A percentile compares a stretch with the other conserved stretches of the same genome.
Conservation (phyloP, 1,140 invertebrate species). For the Gonatopus flavifemur region DNA sequence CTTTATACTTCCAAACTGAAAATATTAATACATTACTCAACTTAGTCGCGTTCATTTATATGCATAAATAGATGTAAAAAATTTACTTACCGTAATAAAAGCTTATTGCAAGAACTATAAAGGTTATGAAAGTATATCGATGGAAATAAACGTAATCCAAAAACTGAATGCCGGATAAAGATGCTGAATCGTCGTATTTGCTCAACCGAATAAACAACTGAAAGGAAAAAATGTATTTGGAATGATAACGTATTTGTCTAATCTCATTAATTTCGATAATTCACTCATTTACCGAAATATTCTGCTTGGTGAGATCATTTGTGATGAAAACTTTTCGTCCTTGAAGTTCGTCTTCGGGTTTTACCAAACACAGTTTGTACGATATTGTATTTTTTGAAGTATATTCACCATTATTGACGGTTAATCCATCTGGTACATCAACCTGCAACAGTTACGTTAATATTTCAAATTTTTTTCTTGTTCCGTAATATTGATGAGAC, state of each 20-base stretch:
- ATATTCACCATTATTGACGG: slow-evolving; percentile 33
- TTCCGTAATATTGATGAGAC: too few species aligned
- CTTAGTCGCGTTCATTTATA: too few species aligned
- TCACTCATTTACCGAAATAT: slow-evolving; percentile 46
- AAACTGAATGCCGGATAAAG: slow-evolving; percentile 47
- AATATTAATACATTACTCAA: slow-evolving; percentile 16
- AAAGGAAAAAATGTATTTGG: slow-evolving; percentile 17
- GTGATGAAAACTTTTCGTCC: slow-evolving; percentile 46
- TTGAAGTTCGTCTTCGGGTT: slow-evolving; percentile 49
- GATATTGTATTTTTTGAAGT: slow-evolving; percentile 37
- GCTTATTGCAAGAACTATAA: slow-evolving; percentile 41
- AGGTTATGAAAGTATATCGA: slow-evolving; percentile 45
- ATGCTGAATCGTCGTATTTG: slow-evolving; percentile 42
- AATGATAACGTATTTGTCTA: slow-evolving; percentile 6
- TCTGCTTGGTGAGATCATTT: slow-evolving; percentile 53
- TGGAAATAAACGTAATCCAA: slow-evolving; percentile 49
- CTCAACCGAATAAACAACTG: slow-evolving; percentile 49
- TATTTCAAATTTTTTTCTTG: too few species aligned
- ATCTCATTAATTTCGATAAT: not conserved
- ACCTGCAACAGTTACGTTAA: slow-evolving; percentile 37
- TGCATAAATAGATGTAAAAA: slow-evolving; percentile 1
- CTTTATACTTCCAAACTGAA: slow-evolving; percentile 49
- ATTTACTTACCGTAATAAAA: slow-evolving; percentile 45
- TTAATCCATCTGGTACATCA: slow-evolving; percentile 47
- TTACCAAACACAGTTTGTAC: slow-evolving; percentile 45